These are phyloP conservation scores for Drosophila meridionalis DNA, from an alignment of 2,888 invertebrate genomes.

Conservation along the genomic window DNA sequence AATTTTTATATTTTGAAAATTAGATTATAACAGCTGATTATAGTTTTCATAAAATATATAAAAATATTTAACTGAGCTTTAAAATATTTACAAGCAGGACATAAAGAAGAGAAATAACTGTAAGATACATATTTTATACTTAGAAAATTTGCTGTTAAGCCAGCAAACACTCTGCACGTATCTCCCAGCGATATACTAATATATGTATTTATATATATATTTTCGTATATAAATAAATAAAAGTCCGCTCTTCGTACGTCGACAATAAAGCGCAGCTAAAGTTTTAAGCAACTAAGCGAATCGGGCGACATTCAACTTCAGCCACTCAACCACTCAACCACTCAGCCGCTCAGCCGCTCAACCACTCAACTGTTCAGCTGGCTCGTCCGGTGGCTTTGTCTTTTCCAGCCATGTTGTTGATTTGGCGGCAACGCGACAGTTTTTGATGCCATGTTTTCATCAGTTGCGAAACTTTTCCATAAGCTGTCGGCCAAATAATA, in stretches of 20 bases:
- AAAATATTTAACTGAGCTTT: no score
- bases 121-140: no score
- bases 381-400: conserved; percentile 25
- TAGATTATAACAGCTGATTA: no score
- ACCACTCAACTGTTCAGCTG: background rate
- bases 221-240: conserved; percentile 4
- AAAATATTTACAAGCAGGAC: no score
- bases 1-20: no score
- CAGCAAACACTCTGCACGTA: background rate
- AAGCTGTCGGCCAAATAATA: conserved; percentile 61
- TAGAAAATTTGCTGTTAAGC: background rate
- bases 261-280: conserved; percentile 48
- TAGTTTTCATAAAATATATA: no score
- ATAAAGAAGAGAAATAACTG: no score
- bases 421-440: conserved; percentile 20
- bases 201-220: no score
- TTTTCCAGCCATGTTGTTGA: conserved; percentile 44
- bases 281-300: conserved; percentile 50
- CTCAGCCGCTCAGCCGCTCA: conserved; percentile 13
- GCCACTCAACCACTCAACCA: conserved; percentile 10
- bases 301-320: conserved; percentile 16
- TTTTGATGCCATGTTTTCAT: conserved; percentile 58
- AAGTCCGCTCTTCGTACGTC: conserved; percentile 25
- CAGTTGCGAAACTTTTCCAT: conserved; percentile 51
- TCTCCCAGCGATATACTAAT: background rate